Evolutionary conservation across 2,888 invertebrate genomes (phyloP).

Genomic region (Ramazzottius varieornatus): DNA sequence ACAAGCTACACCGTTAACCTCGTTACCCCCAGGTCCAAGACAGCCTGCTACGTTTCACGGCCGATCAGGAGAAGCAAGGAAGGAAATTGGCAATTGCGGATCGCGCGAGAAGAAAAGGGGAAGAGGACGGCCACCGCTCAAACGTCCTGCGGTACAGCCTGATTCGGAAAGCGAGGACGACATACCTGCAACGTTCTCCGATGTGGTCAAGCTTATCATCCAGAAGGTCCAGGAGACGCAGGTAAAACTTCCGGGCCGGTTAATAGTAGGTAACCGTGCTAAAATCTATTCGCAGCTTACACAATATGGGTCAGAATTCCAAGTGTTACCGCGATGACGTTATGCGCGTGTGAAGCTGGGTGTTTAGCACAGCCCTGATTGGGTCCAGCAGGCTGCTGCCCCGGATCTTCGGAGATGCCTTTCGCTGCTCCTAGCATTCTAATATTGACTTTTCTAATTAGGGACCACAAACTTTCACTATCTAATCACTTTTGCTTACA

Average conservation of each 20-base stretch:
- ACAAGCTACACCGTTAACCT: no score
- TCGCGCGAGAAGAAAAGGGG: no score
- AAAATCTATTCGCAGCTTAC: background rate
- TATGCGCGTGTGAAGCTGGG: no score
- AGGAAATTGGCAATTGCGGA: background rate
- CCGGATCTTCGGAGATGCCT: no score
- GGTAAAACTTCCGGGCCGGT: background rate
- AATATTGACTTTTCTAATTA: no score
- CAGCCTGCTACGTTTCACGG: no score
- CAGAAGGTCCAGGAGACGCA: background rate
- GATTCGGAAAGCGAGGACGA: slow-evolving; percentile 3
- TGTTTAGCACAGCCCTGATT: no score
- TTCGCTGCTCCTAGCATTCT: no score
- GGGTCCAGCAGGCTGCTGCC: no score
- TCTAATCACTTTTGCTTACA: background rate
- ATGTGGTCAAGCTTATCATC: background rate
- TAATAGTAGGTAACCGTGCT: background rate
- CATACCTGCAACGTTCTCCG: background rate
- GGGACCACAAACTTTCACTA: background rate
- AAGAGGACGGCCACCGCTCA: background rate
- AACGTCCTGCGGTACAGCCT: background rate
- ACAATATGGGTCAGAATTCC: background rate
- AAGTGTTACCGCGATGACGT: no score
- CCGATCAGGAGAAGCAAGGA: background rate
- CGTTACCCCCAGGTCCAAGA: no score